Evolutionary conservation across 2,888 invertebrate species (phyloP), one percentile per base, ranked within the genome.

Genomic region (Leptinotarsa peninsularis): DNA sequence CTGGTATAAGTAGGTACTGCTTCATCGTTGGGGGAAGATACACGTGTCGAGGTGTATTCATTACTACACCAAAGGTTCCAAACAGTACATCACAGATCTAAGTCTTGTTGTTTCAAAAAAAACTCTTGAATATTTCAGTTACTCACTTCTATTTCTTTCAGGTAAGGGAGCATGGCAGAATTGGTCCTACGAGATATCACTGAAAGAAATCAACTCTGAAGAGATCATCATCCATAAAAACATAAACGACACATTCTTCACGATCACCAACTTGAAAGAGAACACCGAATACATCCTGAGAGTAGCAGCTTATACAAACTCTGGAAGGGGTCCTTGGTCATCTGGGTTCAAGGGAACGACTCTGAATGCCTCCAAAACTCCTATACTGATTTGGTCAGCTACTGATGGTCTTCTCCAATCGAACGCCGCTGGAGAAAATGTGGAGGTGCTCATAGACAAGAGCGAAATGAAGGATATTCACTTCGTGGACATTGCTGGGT

Each of bases 261-360:
- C 92, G 0, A 92, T 96, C 49, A 91, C 92, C 80, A 91, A 93
- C 75, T 89, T 96, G n/a, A 90, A 91, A 80, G 93, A 95, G 82
- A 92, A 94, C 81, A 93, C 94, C 10, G 91, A 93, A 79, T 97
- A 97, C 84, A 89, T 92, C 17, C 91, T 97, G 60, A 93, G 93
- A 87, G 94, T 95, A 0, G 93, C 95, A 4, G 96, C 96, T 2
- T 94, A 93, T 75, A 95, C 95, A 0, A 89, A 89, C 73, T 92
- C 93, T 0, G 96, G 95, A 1, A 91, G 91, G 86, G 95, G 96
- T 23, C 96, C 96, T 0, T 96, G 95, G 92, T 93, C 94, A 1
- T 90, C 92, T 10, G 78, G 78, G 54, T 80, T 80, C 58, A 74
- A 74, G 1, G 80, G 93, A 93, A 85, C 91, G 84, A 96, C 94